phyloP scores from a whole-genome alignment of 2,888 invertebrate species.

The Tineola bisselliella region DNA sequence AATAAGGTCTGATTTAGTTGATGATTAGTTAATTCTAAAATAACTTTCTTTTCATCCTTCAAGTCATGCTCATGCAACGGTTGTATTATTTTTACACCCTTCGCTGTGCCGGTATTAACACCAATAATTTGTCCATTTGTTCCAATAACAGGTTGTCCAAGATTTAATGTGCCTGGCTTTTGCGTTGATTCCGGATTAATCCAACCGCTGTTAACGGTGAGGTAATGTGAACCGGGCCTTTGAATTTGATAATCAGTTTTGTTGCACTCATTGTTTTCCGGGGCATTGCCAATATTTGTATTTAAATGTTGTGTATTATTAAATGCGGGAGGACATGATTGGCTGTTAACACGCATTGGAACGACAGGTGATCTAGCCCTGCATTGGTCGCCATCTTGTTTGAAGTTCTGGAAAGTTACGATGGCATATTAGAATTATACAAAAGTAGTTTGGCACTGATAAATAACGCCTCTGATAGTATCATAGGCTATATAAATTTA shows the following conservation, averaged over 20 bases:
- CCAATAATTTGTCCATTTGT: constrained; percentile 71
- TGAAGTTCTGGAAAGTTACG: constrained; percentile 27
- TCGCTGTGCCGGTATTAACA: constrained; percentile 56
- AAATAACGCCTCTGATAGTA: constrained; percentile 2
- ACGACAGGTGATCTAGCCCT: constrained; percentile 36
- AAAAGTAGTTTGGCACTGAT: constrained; percentile 13
- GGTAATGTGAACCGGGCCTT: constrained; percentile 47
- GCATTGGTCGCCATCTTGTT: constrained; percentile 38
- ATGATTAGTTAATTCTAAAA: constrained; percentile 14
- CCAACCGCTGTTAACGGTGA: constrained; percentile 61
- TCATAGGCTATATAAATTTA: no score
- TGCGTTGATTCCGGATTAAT: constrained; percentile 46
- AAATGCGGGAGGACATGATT: constrained; percentile 25
- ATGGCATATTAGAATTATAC: background rate
- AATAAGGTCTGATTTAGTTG: constrained; percentile 26
- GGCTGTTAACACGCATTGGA: constrained; percentile 31
- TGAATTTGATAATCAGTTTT: constrained; percentile 50
- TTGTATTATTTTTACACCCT: constrained; percentile 20
- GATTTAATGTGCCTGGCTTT: constrained; percentile 29
- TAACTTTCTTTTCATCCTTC: constrained; percentile 45
- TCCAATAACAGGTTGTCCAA: constrained; percentile 57
- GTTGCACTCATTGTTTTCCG: constrained; percentile 30
- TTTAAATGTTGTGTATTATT: constrained; percentile 31
- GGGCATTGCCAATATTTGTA: constrained; percentile 20
- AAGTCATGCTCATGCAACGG: constrained; percentile 15